Evolutionary conservation across 2,797 vertebrate genomes (phyloP).

Genomic region (Spheniscus humboldti): DNA sequence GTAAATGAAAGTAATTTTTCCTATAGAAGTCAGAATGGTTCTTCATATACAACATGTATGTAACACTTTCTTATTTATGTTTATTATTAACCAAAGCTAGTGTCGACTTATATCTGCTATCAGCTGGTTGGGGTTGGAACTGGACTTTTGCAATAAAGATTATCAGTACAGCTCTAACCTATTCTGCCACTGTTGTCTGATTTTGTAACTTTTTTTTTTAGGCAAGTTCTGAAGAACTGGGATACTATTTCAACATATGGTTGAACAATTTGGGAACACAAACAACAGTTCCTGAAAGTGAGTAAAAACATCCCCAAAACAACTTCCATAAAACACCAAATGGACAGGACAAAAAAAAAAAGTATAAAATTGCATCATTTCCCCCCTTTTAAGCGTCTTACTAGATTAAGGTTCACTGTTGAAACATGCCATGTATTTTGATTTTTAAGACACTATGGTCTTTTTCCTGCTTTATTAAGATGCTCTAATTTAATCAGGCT

Average conservation of each 20-base stretch:
- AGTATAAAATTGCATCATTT: neutral
- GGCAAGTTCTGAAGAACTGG: neutral
- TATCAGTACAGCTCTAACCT: neutral
- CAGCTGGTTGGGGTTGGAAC: neutral
- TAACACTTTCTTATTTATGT: neutral
- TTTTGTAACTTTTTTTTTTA: neutral
- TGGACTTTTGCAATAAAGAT: neutral
- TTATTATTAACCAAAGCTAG: conserved; percentile 37
- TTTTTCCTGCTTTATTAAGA: neutral
- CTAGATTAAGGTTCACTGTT: neutral
- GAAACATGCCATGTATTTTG: neutral
- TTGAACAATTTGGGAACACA: neutral
- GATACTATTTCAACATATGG: neutral
- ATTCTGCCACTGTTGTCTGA: neutral
- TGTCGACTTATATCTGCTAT: neutral
- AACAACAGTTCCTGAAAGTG: neutral
- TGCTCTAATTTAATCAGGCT: neutral
- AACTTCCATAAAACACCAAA: neutral
- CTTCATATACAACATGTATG: rapidly evolving
- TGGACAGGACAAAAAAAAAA: neutral
- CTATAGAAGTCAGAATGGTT: neutral
- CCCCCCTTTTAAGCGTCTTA: neutral
- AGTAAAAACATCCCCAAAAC: neutral
- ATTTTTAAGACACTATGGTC: neutral
- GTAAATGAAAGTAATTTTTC: neutral